phyloP scores from a whole-genome alignment of 2,888 invertebrate species.

The Priapulus caudatus region DNA sequence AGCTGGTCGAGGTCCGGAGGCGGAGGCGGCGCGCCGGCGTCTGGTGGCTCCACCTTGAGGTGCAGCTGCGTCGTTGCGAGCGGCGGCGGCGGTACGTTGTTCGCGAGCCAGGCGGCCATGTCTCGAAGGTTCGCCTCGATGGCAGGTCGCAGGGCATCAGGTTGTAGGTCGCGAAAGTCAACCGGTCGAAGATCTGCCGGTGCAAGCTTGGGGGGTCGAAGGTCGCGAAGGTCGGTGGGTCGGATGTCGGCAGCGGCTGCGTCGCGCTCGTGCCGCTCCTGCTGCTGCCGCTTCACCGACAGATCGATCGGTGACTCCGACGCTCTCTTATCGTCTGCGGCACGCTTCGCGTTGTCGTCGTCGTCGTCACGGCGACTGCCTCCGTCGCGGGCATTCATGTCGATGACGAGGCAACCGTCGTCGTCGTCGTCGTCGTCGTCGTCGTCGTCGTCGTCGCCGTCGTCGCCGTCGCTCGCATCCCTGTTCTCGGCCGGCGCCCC shows the following conservation, averaged over 20 bases:
- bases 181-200: no score
- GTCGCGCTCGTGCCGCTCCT: no score
- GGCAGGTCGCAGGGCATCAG: no score
- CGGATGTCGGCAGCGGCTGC: no score
- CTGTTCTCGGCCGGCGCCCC: neutral
- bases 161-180: no score
- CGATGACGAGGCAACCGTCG: conserved; percentile 7
- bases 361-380: neutral
- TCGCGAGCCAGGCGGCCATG: neutral
- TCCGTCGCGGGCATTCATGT: neutral
- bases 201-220: neutral
- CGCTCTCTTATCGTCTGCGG: neutral
- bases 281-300: neutral
- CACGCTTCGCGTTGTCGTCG: neutral
- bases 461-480: neutral
- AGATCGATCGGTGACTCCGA: neutral
- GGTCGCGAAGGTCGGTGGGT: neutral
- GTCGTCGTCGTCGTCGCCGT: conserved; percentile 38
- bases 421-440: conserved; percentile 51
- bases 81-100: neutral
- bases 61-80: no score
- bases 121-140: no score
- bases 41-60: no score
- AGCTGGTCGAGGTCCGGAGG: no score
- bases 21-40: no score